Evolutionary conservation across 37 sponge, comb jelly and placozoan species (phyloP).

Genomic region (Bolinopsis microptera): DNA sequence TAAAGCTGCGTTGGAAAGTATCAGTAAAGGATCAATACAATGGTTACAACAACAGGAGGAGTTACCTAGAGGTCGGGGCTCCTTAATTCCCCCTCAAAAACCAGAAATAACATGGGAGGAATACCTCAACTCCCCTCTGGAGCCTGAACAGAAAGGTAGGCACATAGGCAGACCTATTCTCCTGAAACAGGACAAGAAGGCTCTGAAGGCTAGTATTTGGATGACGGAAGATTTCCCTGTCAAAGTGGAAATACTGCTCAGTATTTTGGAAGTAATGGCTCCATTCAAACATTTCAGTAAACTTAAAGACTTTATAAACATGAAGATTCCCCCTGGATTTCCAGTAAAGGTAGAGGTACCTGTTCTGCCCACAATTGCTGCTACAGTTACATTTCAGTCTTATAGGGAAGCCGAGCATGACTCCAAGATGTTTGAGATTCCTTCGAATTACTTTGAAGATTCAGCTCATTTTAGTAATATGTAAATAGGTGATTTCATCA

Average conservation of each 20-base stretch:
- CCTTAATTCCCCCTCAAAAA: conserved; percentile 75
- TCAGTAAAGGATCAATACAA: conserved; percentile 16
- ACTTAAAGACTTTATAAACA: conserved; percentile 79
- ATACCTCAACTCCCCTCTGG: conserved; percentile 69
- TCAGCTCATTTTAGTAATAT: conserved; percentile 53
- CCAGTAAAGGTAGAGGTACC: conserved; percentile 91
- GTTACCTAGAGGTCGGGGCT: conserved; percentile 39
- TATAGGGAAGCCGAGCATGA: conserved; percentile 66
- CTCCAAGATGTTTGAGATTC: conserved; percentile 71
- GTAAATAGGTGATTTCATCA: neutral
- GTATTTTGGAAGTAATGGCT: conserved; percentile 84
- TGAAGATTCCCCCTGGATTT: conserved; percentile 88
- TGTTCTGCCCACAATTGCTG: conserved; percentile 90
- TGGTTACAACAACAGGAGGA: conserved; percentile 58
- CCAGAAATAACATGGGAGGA: conserved; percentile 77
- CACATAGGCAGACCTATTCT: conserved; percentile 75
- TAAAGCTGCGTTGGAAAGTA: conserved; percentile 69
- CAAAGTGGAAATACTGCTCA: conserved; percentile 78
- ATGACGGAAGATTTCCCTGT: conserved; percentile 78
- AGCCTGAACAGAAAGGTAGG: conserved; percentile 54
- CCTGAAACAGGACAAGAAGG: conserved; percentile 77
- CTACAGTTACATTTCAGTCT: conserved; percentile 77
- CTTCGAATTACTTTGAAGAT: conserved; percentile 71
- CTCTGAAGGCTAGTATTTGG: conserved; percentile 75
- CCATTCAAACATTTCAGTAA: conserved; percentile 94